A percentile compares a stretch with the other conserved stretches of the same genome.
These are phyloP conservation scores for Lepidotrigona ventralis DNA, from an alignment of 1,140 invertebrate species.

Conservation along the genomic window DNA sequence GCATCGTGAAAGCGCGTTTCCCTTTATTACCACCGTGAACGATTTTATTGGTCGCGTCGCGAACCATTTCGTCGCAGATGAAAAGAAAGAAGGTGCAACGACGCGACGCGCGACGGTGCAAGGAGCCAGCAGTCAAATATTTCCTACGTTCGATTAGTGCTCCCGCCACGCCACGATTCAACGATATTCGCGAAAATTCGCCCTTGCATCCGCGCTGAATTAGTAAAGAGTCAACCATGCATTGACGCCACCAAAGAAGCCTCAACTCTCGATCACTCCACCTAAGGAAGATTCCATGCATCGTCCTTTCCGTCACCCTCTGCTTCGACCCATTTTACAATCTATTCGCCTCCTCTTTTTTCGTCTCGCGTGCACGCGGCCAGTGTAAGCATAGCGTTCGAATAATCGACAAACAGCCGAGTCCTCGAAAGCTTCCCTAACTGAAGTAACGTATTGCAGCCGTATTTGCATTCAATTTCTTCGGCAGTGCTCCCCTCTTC, in stretches of 20 bases:
- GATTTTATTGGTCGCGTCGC: conserved; percentile 48
- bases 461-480: conserved; percentile 73
- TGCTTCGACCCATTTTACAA: conserved; percentile 24
- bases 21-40: conserved; percentile 28
- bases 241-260: conserved; percentile 31
- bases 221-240: conserved; percentile 63
- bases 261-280: not conserved
- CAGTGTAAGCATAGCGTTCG: conserved; percentile 40
- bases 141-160: conserved; percentile 26
- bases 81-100: not conserved
- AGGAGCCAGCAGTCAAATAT: not conserved
- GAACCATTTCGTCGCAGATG: not conserved
- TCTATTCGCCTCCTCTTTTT: not conserved
- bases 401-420: conserved; percentile 47
- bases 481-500: conserved; percentile 13
- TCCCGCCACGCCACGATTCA: conserved; percentile 10
- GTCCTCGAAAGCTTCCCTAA: conserved; percentile 42
- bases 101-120: too few relatives aligned
- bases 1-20: conserved; percentile 39
- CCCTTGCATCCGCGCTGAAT: conserved; percentile 60
- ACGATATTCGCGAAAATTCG: conserved; percentile 59
- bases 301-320: not conserved
- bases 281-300: conserved; percentile 21
- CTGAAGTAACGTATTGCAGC: conserved; percentile 45
- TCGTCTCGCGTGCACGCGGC: conserved; percentile 18